Conservation (phyloP, 2,797 vertebrate genomes). For the Tangara arthus region DNA sequence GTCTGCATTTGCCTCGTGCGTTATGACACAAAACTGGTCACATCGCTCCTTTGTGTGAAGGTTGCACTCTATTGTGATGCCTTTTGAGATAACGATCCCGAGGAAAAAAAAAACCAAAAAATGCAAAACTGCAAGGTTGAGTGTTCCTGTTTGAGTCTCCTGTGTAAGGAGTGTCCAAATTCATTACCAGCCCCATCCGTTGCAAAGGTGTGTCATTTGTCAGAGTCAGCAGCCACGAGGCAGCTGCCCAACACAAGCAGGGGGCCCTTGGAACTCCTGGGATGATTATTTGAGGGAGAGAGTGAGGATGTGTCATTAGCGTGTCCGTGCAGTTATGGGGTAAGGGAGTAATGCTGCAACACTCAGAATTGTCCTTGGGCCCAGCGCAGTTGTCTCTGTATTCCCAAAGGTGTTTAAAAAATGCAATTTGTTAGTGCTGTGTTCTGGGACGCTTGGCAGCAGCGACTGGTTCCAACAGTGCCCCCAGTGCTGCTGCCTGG, state of each 20-base stretch:
- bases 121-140: not conserved
- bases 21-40: not conserved
- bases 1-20: not conserved
- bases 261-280: not conserved
- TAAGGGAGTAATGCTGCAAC: not conserved
- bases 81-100: not conserved
- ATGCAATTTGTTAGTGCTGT: not conserved
- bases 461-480: not conserved
- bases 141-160: fast-evolving
- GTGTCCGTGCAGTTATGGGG: fast-evolving
- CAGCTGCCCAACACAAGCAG: not conserved
- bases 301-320: not conserved
- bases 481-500: not conserved
- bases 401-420: not conserved
- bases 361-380: not conserved
- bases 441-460: not conserved
- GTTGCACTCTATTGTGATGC: not conserved
- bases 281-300: not conserved
- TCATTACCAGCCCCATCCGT: fast-evolving
- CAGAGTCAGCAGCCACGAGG: not conserved
- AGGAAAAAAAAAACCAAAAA: not conserved
- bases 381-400: not conserved
- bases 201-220: not conserved
- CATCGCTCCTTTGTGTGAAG: not conserved
- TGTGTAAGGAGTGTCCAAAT: fast-evolving